Percentiles rank a stretch among this genome's conserved stretches.
phyloP scores from a whole-genome alignment of 2,113 vertebrate species.

The Brachypodius melanocephalos region DNA sequence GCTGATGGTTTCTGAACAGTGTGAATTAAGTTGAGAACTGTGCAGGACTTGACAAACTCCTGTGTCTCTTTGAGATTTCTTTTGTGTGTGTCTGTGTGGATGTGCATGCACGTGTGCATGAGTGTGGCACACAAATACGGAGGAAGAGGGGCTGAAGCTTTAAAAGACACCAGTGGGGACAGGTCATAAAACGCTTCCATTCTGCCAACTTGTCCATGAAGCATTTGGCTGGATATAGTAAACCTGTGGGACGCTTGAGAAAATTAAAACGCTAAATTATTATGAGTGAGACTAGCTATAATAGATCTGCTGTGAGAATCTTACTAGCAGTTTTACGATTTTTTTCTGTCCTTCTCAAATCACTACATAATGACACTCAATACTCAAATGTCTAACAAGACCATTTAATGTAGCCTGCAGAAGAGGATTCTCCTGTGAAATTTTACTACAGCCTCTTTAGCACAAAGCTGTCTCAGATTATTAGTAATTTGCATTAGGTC shows the following conservation, averaged over 20 bases:
- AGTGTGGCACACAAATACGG: background rate
- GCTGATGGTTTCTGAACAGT: background rate
- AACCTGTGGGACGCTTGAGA: conserved; percentile 57
- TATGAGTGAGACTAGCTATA: conserved; percentile 37
- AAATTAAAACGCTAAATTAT: conserved; percentile 73
- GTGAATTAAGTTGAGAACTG: background rate
- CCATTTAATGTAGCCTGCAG: conserved; percentile 49
- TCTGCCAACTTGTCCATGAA: conserved; percentile 28
- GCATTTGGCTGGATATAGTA: conserved; percentile 39
- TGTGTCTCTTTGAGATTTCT: background rate
- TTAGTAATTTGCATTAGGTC: conserved; percentile 57
- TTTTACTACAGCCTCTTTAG: conserved; percentile 63
- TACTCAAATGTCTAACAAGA: conserved; percentile 59
- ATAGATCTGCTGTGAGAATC: conserved; percentile 50
- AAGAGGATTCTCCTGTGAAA: conserved; percentile 61
- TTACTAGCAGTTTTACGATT: conserved; percentile 52
- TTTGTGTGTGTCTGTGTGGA: background rate
- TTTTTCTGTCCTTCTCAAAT: conserved; percentile 60
- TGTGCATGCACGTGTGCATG: accelerated
- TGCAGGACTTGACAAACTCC: background rate
- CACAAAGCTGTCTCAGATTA: conserved; percentile 57
- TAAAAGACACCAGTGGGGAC: conserved; percentile 1
- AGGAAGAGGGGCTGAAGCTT: background rate
- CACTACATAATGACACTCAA: conserved; percentile 63
- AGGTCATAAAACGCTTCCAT: conserved; percentile 37